Conservation (phyloP, 2,888 invertebrate species). For the Oscheius sp. region DNA sequence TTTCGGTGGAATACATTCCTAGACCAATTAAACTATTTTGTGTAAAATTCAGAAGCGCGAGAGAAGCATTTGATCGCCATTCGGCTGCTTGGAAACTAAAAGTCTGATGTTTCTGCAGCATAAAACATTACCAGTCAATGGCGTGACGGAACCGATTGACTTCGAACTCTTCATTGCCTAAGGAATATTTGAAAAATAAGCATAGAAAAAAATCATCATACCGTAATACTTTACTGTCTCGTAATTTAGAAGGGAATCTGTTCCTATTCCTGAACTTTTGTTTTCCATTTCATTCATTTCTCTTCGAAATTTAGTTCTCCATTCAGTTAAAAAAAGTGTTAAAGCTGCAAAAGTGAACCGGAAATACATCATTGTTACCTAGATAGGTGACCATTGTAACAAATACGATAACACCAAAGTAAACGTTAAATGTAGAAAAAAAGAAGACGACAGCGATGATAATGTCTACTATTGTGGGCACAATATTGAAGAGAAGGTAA, state of each 20-base stretch:
- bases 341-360: conserved; percentile 78
- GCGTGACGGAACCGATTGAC: conserved; percentile 86
- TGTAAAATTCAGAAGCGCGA: conserved; percentile 88
- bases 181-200: too few relatives aligned
- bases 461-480: conserved; percentile 92
- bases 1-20: too few relatives aligned
- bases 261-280: conserved; percentile 85
- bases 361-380: conserved; percentile 77
- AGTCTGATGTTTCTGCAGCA: not conserved
- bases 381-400: conserved; percentile 91
- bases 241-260: conserved; percentile 95
- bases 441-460: conserved; percentile 90
- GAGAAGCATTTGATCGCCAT: conserved; percentile 86
- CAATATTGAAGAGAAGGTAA: conserved; percentile 83
- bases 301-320: conserved; percentile 94
- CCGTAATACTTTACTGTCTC: conserved; percentile 98
- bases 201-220: too few relatives aligned
- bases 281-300: conserved; percentile 95
- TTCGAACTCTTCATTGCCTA: conserved; percentile 91
- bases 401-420: conserved; percentile 95
- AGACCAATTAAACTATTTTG: conserved; percentile 90
- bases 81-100: conserved; percentile 83
- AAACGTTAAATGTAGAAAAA: conserved; percentile 86
- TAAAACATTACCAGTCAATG: conserved; percentile 80
- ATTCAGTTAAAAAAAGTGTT: conserved; percentile 92